Evolutionary conservation across 2,888 invertebrate species (phyloP), one percentile per base, ranked within the genome.

Genomic region (Tethea ocularis): DNA sequence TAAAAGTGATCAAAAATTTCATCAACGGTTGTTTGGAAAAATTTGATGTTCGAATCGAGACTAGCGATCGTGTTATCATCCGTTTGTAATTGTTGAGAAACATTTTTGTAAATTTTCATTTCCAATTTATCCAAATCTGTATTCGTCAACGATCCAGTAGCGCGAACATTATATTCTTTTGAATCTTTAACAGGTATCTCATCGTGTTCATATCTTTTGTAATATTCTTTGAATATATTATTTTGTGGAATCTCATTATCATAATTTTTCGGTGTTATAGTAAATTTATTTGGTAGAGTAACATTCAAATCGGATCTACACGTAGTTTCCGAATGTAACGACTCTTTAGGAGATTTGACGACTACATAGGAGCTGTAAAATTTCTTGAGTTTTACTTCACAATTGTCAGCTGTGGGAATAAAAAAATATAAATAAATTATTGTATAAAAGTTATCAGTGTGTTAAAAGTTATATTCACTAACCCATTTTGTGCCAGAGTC

Each of bases 1-100:
- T 89, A 80, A 64, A 90, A 92, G 52, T 84, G 88, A 29, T 87
- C 84, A 56, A 92, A 90, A 54, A 93, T 88, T 61, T 88, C 83
- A 67, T 87, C 82, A 0, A 92, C 87, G 0, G 89, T 88, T 0
- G 78, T 80, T 74, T 81, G 90, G 61, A 92, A 89, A 57, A 88
- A 79, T 67, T 88, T 84, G 1, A 91, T 82, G 46, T 87, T 85
- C 0, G 87, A 86, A n/a, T 91, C 90, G 8, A 89, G 74, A 55
- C 80, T 82, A 60, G 69, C 73, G 10, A 71, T 58, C 0, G 84
- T 82, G 17, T 66, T 74, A 24, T 81, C 78, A 2, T 86, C 79
- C 0, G 80, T 82, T 65, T 83, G 81, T 7, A 88, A 67, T 59
- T 88, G 85, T 62, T 83, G 81, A 0, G 89, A 87, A 10, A 86